Evolutionary conservation across 1,140 invertebrate genomes (phyloP), one percentile per base, ranked within the genome.

Genomic region (Thaumetopoea pityocampa): DNA sequence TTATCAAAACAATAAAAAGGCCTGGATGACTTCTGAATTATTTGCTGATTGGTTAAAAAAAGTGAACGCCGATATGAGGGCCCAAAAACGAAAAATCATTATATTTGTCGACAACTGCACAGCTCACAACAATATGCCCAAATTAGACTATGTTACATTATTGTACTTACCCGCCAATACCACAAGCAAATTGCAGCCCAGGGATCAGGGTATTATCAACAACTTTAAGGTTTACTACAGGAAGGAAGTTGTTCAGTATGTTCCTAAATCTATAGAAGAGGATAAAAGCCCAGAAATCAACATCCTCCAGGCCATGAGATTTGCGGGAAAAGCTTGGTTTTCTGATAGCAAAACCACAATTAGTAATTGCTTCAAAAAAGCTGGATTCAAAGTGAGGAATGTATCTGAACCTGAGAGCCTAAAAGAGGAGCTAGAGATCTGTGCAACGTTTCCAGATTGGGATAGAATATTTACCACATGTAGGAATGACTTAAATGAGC

Each of bases 91-190:
- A 45, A 79, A 85, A 59, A 82, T 84, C 38, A 37, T 86, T 4
- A 42, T 88, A 15, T 71, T 87, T 40, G 54, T 87, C 28, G 81
- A 88, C 47, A 87, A 87, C 51, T 86, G 72, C 56, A 45, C 72
- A 28, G 66, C 80, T 29, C 69, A 42, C 28, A 9, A 22, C 2
- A 19, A 23, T 5, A 52, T 51, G 9, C 47, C 46, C 9, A 41
- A 19, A 46, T 40, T 59, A 35, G 51, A 51, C 30, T 46, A 51
- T 46, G 43, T 59, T 19, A 57, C 19, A 50, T 47, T 63, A 28
- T 20, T 45, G 49, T 51, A 51, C 50, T 29, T 44, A 43, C 56
- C 38, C 48, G 47, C 33, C 42, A 57, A 57, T 10, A 45, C 35
- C 24, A 55, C 48, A 42, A 45, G 47, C 16, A 12, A 52, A 24